These are phyloP conservation scores for Formicarius rufipectus DNA, from an alignment of 2,113 vertebrate species.

Conservation along the genomic window DNA sequence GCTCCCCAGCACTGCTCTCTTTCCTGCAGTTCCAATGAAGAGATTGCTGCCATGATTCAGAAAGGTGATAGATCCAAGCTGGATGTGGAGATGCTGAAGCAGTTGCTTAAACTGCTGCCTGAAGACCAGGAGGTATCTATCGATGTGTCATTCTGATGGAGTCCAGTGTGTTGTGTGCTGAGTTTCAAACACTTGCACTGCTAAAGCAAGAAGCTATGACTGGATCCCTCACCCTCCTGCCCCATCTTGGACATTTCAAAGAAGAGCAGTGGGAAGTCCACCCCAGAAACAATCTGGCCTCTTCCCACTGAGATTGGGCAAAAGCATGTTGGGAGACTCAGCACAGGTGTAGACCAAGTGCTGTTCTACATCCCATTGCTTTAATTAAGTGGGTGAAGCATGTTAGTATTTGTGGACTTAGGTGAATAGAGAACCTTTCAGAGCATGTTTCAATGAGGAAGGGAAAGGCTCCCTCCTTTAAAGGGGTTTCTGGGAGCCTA, in stretches of 20 bases:
- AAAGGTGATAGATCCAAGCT: conserved; percentile 82
- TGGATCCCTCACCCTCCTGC: background rate
- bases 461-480: background rate
- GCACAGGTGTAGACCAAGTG: background rate
- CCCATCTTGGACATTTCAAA: background rate
- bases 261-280: background rate
- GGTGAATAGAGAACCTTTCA: background rate
- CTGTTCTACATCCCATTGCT: background rate
- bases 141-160: background rate
- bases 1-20: background rate
- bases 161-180: background rate
- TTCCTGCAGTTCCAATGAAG: conserved; percentile 80
- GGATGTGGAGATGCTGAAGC: conserved; percentile 87
- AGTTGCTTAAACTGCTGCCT: conserved; percentile 91
- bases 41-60: conserved; percentile 83
- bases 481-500: background rate
- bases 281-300: background rate
- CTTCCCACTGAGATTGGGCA: background rate
- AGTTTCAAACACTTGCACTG: background rate
- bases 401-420: background rate
- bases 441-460: background rate
- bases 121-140: conserved; percentile 86
- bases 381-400: background rate
- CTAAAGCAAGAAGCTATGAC: background rate
- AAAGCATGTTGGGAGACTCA: accelerated